A percentile compares a stretch with the other conserved stretches of the same genome.
These are phyloP conservation scores for Lepus americanus DNA, from an alignment of 2,113 vertebrate species.

Conservation along the genomic window DNA sequence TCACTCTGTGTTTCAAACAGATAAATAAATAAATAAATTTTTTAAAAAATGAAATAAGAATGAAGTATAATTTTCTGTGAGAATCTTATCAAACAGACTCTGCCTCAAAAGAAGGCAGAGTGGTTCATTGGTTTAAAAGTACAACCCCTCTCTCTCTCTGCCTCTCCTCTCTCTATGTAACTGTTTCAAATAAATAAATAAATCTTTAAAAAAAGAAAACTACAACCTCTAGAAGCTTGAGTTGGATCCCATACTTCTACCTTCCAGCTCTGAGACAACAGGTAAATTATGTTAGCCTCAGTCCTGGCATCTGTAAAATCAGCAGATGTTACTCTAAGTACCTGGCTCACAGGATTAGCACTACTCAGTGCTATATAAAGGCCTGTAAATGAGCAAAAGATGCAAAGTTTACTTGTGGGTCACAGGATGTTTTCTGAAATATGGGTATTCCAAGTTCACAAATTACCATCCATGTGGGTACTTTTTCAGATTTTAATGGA, in stretches of 20 bases:
- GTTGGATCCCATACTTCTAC: neutral
- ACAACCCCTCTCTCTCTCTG: too few relatives aligned
- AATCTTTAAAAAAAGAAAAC: too few relatives aligned
- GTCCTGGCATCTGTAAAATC: neutral
- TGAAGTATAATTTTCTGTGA: neutral
- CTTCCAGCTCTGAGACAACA: neutral
- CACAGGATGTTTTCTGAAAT: constrained; percentile 6
- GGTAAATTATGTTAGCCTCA: neutral
- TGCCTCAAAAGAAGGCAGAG: neutral
- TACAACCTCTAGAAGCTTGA: neutral
- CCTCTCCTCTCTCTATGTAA: too few relatives aligned
- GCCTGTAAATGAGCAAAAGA: neutral
- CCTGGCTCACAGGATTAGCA: neutral
- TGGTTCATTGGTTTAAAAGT: neutral
- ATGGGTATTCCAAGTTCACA: neutral
- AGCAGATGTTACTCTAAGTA: neutral
- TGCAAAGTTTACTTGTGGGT: neutral
- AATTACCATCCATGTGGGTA: neutral
- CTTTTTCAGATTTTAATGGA: neutral
- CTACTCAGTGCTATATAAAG: neutral
- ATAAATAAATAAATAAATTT: too few relatives aligned
- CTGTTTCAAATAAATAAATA: too few relatives aligned
- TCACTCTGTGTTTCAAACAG: too few relatives aligned
- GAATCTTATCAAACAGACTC: neutral
- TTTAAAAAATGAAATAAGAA: neutral